These are phyloP conservation scores for Suricata suricatta DNA, from an alignment of 2,113 vertebrate genomes.

Conservation along the genomic window DNA sequence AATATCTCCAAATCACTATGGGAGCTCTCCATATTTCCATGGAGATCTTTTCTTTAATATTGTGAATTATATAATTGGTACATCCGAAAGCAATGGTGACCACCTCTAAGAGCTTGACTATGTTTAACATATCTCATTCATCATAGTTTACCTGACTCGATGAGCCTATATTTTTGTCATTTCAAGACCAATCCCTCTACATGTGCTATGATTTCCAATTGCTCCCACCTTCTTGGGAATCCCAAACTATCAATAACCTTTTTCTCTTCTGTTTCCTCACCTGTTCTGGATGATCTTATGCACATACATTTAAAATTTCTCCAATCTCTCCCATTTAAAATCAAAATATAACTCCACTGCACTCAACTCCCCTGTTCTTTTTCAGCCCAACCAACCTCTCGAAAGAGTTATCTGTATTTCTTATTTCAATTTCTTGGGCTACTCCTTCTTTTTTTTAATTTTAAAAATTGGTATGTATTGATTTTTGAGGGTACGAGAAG, in stretches of 20 bases:
- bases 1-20: not conserved
- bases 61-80: not conserved
- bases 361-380: not conserved
- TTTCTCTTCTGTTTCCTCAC: not conserved
- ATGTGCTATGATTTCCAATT: not conserved
- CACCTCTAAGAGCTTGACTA: not conserved
- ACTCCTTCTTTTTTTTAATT: not conserved
- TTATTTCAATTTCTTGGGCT: not conserved
- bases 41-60: not conserved
- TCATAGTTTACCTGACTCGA: not conserved
- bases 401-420: not conserved
- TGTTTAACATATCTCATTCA: not conserved
- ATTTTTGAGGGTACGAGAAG: no score
- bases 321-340: not conserved
- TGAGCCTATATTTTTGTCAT: not conserved
- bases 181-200: not conserved
- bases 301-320: not conserved
- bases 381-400: not conserved
- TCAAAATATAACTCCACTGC: not conserved
- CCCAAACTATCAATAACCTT: not conserved
- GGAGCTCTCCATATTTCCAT: not conserved
- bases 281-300: not conserved
- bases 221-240: not conserved
- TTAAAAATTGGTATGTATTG: no score
- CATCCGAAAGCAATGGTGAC: not conserved